These are phyloP conservation scores for Sapayoa aenigma DNA, from an alignment of 2,113 vertebrate genomes.

Conservation along the genomic window DNA sequence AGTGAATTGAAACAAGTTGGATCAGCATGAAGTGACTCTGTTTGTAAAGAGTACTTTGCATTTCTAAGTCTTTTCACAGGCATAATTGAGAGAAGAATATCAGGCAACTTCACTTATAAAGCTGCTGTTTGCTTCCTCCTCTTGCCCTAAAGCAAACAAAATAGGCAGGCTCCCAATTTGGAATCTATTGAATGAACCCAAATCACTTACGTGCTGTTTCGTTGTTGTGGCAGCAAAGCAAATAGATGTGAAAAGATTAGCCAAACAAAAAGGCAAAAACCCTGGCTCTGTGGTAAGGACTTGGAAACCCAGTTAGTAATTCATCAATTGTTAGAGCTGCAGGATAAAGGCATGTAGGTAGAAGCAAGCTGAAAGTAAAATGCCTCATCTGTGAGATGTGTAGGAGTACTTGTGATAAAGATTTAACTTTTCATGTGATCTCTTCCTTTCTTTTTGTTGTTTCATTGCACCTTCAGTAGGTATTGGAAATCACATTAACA, in stretches of 20 bases:
- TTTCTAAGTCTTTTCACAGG: slow-evolving; percentile 46
- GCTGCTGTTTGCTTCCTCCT: slow-evolving; percentile 33
- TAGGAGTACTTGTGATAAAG: not conserved
- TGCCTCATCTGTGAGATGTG: not conserved
- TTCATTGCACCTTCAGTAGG: not conserved
- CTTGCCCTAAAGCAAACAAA: slow-evolving; percentile 64
- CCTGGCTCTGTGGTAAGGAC: not conserved
- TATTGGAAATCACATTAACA: not conserved
- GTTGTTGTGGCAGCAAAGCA: slow-evolving; percentile 61
- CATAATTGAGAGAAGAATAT: slow-evolving; percentile 55
- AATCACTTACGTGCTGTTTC: slow-evolving; percentile 49
- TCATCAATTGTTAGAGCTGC: not conserved
- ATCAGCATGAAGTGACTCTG: not conserved
- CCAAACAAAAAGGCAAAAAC: slow-evolving; percentile 27
- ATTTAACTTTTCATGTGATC: not conserved
- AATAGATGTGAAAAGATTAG: slow-evolving; percentile 66
- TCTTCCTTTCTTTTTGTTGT: not conserved
- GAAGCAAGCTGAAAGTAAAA: not conserved
- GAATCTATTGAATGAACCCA: slow-evolving; percentile 29
- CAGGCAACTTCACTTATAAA: slow-evolving; percentile 22
- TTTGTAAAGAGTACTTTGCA: slow-evolving; percentile 37
- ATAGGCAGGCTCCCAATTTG: slow-evolving; percentile 58
- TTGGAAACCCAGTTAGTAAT: not conserved
- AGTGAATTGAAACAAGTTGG: not conserved
- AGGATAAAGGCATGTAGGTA: not conserved